A percentile compares a stretch with the other conserved stretches of the same genome.
These are phyloP conservation scores for Rhinolophus ferrumequinum DNA, from an alignment of 2,113 vertebrate genomes.

Conservation along the genomic window DNA sequence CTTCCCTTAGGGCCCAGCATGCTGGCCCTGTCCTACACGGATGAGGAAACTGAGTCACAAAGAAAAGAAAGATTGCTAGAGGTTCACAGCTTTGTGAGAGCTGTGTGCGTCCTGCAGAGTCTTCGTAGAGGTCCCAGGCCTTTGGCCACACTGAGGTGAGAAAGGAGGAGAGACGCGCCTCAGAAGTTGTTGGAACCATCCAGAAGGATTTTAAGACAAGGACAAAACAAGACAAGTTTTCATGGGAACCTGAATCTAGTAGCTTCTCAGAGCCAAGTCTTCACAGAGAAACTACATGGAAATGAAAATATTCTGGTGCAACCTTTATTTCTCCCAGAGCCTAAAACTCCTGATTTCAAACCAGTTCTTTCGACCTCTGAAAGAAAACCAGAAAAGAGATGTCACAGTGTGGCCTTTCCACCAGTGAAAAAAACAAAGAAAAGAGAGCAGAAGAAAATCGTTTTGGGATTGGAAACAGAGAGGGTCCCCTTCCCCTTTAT, in stretches of 20 bases:
- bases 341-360: slow-evolving; percentile 32
- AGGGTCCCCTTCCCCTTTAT: slow-evolving; percentile 64
- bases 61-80: fast-evolving
- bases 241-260: background rate
- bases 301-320: background rate
- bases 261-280: slow-evolving; percentile 16
- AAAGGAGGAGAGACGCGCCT: background rate
- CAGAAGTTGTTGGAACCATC: background rate
- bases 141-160: background rate
- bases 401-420: background rate
- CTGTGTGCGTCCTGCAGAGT: fast-evolving
- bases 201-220: background rate
- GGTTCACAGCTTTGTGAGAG: background rate
- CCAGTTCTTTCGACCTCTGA: background rate
- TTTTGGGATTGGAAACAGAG: slow-evolving; percentile 9
- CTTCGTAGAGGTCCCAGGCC: background rate
- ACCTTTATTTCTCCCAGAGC: background rate
- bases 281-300: background rate
- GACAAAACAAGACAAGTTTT: background rate
- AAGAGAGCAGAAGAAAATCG: background rate
- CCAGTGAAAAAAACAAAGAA: background rate
- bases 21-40: fast-evolving
- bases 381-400: slow-evolving; percentile 13
- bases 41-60: slow-evolving; percentile 45
- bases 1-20: background rate